Evolutionary conservation across 2,888 invertebrate species (phyloP).

Genomic region (Dryococelus australis): DNA sequence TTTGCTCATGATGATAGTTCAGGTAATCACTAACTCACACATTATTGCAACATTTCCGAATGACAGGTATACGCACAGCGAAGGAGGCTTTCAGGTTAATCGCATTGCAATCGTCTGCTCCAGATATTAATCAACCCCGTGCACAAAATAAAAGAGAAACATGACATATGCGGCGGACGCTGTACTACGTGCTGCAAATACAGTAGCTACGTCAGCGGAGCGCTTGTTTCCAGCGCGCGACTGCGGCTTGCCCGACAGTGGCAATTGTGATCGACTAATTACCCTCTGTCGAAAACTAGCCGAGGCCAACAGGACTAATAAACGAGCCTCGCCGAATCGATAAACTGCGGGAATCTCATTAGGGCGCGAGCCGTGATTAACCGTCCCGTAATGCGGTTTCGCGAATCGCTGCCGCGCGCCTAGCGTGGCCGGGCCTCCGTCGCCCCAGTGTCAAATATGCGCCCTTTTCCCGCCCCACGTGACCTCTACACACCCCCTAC

Average conservation of each 20-base stretch:
- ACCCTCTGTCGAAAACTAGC: not conserved
- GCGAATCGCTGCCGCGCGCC: not conserved
- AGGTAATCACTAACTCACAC: too few relatives aligned
- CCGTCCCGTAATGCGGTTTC: conserved; percentile 16
- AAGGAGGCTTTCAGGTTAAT: too few relatives aligned
- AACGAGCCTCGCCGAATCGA: not conserved
- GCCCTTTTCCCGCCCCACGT: not conserved
- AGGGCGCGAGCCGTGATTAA: conserved; percentile 7
- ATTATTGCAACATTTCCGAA: too few relatives aligned
- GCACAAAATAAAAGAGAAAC: too few relatives aligned
- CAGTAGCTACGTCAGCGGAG: not conserved
- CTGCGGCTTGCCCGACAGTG: not conserved
- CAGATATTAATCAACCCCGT: too few relatives aligned
- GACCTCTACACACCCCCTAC: not conserved
- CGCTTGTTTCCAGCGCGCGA: not conserved
- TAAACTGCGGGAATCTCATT: conserved; percentile 16
- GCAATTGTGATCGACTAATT: conserved; percentile 6
- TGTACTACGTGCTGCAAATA: too few relatives aligned
- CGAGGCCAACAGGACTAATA: not conserved
- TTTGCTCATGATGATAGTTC: too few relatives aligned
- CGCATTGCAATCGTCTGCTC: too few relatives aligned
- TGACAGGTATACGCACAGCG: too few relatives aligned
- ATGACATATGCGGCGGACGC: too few relatives aligned
- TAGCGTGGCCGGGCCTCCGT: not conserved
- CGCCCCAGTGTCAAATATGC: not conserved